Evolutionary conservation across 2,797 vertebrate species (phyloP).

Genomic region (Acrocephalus scirpaceus): DNA sequence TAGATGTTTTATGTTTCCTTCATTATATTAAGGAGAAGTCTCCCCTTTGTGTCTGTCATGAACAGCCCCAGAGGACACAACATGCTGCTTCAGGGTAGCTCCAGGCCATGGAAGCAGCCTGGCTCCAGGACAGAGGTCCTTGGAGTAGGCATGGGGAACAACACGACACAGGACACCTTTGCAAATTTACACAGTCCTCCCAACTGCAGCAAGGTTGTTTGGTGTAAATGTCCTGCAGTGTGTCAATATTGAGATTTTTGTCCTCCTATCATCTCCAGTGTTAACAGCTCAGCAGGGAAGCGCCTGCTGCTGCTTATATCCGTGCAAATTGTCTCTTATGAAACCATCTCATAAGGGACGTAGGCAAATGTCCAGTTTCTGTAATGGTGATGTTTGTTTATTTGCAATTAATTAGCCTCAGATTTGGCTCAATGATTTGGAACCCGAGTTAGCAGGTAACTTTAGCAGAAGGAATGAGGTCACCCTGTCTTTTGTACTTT

Average conservation of each 20-base stretch:
- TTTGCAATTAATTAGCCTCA: constrained; percentile 35
- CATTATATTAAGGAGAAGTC: not conserved
- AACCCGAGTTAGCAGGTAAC: not conserved
- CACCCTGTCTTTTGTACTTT: not conserved
- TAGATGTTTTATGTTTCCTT: not conserved
- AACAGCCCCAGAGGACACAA: not conserved
- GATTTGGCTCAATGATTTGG: not conserved
- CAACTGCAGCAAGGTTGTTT: not conserved
- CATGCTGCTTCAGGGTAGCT: not conserved
- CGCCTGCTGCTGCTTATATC: not conserved
- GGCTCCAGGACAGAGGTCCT: not conserved
- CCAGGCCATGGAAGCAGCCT: not conserved
- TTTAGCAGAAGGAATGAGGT: constrained; percentile 1
- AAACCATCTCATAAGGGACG: not conserved
- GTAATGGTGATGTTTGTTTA: not conserved
- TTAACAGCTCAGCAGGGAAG: constrained; percentile 17
- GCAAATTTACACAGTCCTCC: not conserved
- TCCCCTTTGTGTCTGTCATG: not conserved
- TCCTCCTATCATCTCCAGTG: not conserved
- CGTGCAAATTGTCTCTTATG: constrained; percentile 1
- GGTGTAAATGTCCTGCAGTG: not conserved
- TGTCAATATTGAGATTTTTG: not conserved
- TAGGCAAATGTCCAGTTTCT: constrained; percentile 17
- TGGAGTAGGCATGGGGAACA: accelerated
- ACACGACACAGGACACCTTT: accelerated